phyloP scores from a whole-genome alignment of 2,797 vertebrate species.

The Micromesistius poutassou region DNA sequence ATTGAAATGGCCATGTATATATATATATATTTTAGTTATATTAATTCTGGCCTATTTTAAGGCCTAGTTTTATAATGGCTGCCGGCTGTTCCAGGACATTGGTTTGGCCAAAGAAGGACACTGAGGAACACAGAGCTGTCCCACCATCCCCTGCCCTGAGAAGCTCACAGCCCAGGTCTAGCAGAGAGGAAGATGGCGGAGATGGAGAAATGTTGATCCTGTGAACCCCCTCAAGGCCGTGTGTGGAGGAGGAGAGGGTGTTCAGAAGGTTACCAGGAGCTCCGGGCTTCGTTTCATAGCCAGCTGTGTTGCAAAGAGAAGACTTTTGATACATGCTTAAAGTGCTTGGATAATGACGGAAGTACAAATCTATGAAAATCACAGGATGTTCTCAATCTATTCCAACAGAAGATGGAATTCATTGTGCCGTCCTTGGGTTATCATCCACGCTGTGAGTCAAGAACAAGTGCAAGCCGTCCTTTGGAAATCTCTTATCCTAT shows the following conservation, averaged over 20 bases:
- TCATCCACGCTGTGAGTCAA: background rate
- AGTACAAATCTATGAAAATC: background rate
- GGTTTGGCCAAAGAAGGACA: slow-evolving; percentile 64
- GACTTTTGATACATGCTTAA: background rate
- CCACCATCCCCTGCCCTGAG: slow-evolving; percentile 60
- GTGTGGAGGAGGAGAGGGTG: slow-evolving; percentile 20
- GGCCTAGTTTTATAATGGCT: slow-evolving; percentile 5
- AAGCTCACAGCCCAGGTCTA: slow-evolving; percentile 67
- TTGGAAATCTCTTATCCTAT: background rate
- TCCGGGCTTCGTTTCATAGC: background rate
- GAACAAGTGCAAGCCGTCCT: background rate
- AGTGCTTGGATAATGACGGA: background rate
- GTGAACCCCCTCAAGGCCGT: slow-evolving; percentile 76
- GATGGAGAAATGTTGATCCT: slow-evolving; percentile 69
- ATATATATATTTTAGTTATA: too few species aligned
- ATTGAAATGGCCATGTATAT: too few species aligned
- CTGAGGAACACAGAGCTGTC: slow-evolving; percentile 68
- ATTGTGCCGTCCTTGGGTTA: background rate
- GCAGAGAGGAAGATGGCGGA: slow-evolving; percentile 38
- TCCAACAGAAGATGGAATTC: background rate
- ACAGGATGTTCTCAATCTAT: background rate
- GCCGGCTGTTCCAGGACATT: slow-evolving; percentile 26
- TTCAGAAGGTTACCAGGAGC: background rate
- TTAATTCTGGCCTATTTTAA: background rate
- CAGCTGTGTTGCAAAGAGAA: background rate